Conservation (phyloP, 2,113 vertebrate genomes). For the Hippopotamus amphibius region DNA sequence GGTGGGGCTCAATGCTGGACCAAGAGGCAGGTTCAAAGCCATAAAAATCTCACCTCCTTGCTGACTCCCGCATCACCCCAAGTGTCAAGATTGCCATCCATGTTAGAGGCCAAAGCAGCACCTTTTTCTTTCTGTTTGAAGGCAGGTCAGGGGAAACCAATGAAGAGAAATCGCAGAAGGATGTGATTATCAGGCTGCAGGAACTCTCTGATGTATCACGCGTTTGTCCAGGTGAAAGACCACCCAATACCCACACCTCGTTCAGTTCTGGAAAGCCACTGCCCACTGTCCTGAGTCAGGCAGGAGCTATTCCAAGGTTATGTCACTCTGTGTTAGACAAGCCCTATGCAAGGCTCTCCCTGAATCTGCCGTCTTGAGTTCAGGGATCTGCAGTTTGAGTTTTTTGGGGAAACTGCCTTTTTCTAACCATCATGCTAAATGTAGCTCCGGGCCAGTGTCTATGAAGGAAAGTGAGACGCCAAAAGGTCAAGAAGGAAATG, state of each 20-base stretch:
- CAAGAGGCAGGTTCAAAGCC: neutral
- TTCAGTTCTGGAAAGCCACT: neutral
- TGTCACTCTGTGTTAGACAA: neutral
- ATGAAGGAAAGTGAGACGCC: conserved; percentile 23
- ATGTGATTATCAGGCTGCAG: neutral
- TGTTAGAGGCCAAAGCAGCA: neutral
- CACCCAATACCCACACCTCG: neutral
- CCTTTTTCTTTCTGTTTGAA: neutral
- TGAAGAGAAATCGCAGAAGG: neutral
- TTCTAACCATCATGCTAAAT: conserved; percentile 52
- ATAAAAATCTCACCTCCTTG: neutral
- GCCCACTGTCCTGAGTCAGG: neutral
- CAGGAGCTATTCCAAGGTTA: neutral
- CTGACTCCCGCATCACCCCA: neutral
- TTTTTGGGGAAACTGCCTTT: neutral
- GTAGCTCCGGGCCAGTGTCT: conserved; percentile 4
- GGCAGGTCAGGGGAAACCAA: neutral
- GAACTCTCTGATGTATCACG: neutral
- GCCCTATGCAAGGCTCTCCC: neutral
- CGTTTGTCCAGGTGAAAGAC: neutral
- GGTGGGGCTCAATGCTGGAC: neutral
- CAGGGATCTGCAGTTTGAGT: neutral
- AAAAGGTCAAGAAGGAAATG: conserved; percentile 75
- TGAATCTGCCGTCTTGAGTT: conserved; percentile 12
- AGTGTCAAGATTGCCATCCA: neutral